A percentile compares a stretch with the other conserved stretches of the same genome.
These are phyloP conservation scores for Nannospalax galili DNA, from an alignment of 2,113 vertebrate species.

Conservation along the genomic window DNA sequence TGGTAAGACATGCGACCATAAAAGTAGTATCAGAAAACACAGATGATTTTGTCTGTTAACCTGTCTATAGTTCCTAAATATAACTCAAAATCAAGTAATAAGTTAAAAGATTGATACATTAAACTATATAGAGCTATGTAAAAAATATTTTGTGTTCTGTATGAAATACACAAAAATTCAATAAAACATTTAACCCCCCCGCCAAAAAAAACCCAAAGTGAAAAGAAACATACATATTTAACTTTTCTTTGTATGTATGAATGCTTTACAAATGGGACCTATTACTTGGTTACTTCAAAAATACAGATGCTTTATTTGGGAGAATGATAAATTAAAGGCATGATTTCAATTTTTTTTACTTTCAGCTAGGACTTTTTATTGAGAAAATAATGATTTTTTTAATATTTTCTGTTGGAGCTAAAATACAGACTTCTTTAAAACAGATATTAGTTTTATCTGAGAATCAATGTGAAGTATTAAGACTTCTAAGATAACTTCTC, in stretches of 20 bases:
- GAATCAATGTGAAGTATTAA: background rate
- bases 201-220: no score
- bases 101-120: background rate
- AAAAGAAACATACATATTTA: background rate
- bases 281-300: constrained; percentile 22
- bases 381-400: background rate
- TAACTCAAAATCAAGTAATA: background rate
- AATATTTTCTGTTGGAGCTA: background rate
- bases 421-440: background rate
- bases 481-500: background rate
- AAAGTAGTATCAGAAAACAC: background rate
- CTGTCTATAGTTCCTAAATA: background rate
- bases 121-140: background rate
- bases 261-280: background rate
- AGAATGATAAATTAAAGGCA: background rate
- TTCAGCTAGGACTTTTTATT: background rate
- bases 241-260: background rate
- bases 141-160: background rate
- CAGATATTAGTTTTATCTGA: background rate
- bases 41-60: background rate
- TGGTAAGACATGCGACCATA: background rate
- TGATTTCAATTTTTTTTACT: background rate
- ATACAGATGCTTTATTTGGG: background rate
- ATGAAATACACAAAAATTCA: no score
- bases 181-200: no score